phyloP scores from a whole-genome alignment of 2,888 invertebrate genomes.

The Gari tellinella region DNA sequence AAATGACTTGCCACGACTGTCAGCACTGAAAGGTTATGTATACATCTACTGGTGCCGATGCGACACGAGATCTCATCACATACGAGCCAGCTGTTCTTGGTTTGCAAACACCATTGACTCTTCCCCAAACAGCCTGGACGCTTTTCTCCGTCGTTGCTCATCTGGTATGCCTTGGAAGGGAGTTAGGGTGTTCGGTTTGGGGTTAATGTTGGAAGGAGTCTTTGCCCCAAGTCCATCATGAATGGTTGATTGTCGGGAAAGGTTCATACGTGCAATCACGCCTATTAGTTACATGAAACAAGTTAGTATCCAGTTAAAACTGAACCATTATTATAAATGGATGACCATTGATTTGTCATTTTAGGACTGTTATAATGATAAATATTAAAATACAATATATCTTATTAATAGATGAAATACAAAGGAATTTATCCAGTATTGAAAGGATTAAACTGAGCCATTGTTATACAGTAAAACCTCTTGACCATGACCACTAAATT shows the following conservation, averaged over 20 bases:
- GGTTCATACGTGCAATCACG: slow-evolving; percentile 18
- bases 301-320: background rate
- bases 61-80: slow-evolving; percentile 23
- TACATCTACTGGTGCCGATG: too few relatives aligned
- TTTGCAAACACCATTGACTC: slow-evolving; percentile 42
- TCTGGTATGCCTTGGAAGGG: slow-evolving; percentile 1
- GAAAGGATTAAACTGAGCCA: too few relatives aligned
- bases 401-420: too few relatives aligned
- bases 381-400: too few relatives aligned
- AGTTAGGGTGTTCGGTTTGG: slow-evolving; percentile 2
- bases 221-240: slow-evolving; percentile 17
- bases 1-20: too few relatives aligned
- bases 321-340: background rate
- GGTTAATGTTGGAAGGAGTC: slow-evolving; percentile 6
- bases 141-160: slow-evolving; percentile 19
- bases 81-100: slow-evolving; percentile 59
- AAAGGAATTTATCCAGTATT: too few relatives aligned
- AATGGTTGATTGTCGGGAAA: slow-evolving; percentile 23
- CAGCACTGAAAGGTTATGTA: too few relatives aligned
- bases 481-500: too few relatives aligned
- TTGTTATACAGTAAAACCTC: too few relatives aligned
- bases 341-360: too few relatives aligned
- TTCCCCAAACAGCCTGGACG: slow-evolving; percentile 53
- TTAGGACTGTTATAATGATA: too few relatives aligned
- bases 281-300: slow-evolving; percentile 5